Conservation (phyloP, 1,140 invertebrate species). For the Drosophila micromelanica region DNA sequence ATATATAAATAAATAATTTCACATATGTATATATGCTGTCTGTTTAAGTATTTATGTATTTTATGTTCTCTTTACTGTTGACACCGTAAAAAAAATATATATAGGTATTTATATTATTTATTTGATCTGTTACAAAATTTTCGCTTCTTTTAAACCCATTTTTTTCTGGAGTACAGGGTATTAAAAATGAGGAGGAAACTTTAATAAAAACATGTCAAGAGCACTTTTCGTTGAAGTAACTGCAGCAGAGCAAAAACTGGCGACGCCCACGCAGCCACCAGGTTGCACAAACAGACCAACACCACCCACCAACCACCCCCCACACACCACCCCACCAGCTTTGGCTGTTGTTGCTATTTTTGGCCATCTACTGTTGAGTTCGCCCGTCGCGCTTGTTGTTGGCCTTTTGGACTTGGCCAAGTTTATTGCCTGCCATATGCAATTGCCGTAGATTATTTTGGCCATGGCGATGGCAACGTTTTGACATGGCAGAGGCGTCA, state of each 20-base stretch:
- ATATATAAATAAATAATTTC: background rate
- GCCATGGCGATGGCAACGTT: constrained; percentile 30
- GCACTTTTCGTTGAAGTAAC: constrained; percentile 60
- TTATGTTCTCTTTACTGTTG: too few relatives aligned
- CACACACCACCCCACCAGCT: background rate
- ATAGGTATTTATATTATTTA: too few relatives aligned
- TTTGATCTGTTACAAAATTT: too few relatives aligned
- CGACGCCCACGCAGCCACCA: constrained; percentile 26
- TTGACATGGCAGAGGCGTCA: constrained; percentile 54
- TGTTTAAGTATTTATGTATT: too few relatives aligned
- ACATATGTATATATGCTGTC: background rate
- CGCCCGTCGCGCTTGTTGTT: constrained; percentile 19
- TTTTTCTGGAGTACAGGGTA: constrained; percentile 15
- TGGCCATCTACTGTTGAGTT: background rate
- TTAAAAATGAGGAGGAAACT: constrained; percentile 52
- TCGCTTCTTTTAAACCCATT: background rate
- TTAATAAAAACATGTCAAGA: constrained; percentile 81
- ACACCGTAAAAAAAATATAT: too few relatives aligned
- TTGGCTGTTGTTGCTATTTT: background rate
- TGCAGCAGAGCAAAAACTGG: constrained; percentile 29
- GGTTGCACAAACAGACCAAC: background rate
- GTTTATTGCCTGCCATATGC: constrained; percentile 80
- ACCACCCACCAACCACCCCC: background rate
- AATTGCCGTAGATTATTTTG: constrained; percentile 78
- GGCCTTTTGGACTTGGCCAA: constrained; percentile 74